phyloP scores from a whole-genome alignment of 2,113 vertebrate genomes.

The Carollia perspicillata region DNA sequence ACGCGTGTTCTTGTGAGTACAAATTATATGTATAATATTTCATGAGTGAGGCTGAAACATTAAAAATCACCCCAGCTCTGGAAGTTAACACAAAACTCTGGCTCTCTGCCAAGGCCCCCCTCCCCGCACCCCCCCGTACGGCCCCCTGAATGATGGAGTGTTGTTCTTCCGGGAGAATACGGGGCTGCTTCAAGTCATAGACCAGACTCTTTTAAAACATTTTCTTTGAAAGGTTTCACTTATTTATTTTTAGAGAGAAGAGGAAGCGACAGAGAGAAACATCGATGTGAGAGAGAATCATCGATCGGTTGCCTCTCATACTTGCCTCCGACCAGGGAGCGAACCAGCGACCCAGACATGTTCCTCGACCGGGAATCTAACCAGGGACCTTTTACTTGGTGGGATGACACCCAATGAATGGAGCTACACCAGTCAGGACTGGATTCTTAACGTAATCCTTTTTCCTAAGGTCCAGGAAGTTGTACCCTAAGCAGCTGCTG shows the following conservation, averaged over 20 bases:
- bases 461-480: slow-evolving; percentile 53
- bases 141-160: slow-evolving; percentile 60
- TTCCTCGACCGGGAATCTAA: no score
- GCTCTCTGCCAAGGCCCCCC: slow-evolving; percentile 76
- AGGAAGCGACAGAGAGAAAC: no score
- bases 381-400: no score
- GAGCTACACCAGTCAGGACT: neutral
- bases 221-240: no score
- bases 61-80: slow-evolving; percentile 85
- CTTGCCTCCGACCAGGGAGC: no score
- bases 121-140: neutral
- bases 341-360: no score
- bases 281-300: no score
- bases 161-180: slow-evolving; percentile 64
- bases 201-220: neutral
- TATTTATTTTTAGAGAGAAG: no score
- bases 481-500: slow-evolving; percentile 34
- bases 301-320: no score
- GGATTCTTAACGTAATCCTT: slow-evolving; percentile 44
- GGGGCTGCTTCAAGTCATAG: neutral
- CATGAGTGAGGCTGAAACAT: slow-evolving; percentile 82
- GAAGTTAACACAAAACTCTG: slow-evolving; percentile 81
- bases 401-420: no score
- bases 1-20: slow-evolving; percentile 82
- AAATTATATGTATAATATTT: slow-evolving; percentile 87